These are phyloP conservation scores for Gavialis gangeticus DNA, from an alignment of 2,113 vertebrate genomes.

Conservation along the genomic window DNA sequence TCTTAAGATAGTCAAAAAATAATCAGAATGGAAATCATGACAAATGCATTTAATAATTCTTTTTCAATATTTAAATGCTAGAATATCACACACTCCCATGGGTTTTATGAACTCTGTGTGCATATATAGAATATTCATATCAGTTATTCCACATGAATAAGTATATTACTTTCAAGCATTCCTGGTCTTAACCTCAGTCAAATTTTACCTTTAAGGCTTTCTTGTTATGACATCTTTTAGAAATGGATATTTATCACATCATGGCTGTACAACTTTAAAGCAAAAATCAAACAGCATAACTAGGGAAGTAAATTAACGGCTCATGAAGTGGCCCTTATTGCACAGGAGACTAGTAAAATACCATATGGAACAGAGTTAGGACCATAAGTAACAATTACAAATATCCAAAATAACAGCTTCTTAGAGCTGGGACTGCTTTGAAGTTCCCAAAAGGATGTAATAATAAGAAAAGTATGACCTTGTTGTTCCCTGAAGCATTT, in stretches of 20 bases:
- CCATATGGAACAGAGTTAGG: background rate
- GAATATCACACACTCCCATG: background rate
- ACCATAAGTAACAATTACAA: conserved; percentile 20
- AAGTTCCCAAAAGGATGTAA: conserved; percentile 43
- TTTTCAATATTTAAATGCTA: background rate
- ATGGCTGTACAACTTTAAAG: background rate
- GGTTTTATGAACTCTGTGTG: background rate
- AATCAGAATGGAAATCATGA: background rate
- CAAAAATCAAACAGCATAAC: background rate
- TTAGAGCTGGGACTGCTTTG: conserved; percentile 17
- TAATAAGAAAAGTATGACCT: background rate
- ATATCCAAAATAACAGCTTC: background rate
- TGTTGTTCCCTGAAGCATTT: background rate
- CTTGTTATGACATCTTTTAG: background rate
- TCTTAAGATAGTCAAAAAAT: background rate
- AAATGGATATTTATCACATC: background rate
- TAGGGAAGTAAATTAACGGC: background rate
- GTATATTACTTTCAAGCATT: background rate
- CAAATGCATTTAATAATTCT: background rate
- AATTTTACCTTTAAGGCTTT: background rate
- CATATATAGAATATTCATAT: accelerated
- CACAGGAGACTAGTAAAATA: background rate
- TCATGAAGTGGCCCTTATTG: background rate
- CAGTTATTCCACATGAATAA: background rate
- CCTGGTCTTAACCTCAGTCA: background rate